phyloP scores from a whole-genome alignment of 2,113 vertebrate genomes.

The Gallinago media region DNA sequence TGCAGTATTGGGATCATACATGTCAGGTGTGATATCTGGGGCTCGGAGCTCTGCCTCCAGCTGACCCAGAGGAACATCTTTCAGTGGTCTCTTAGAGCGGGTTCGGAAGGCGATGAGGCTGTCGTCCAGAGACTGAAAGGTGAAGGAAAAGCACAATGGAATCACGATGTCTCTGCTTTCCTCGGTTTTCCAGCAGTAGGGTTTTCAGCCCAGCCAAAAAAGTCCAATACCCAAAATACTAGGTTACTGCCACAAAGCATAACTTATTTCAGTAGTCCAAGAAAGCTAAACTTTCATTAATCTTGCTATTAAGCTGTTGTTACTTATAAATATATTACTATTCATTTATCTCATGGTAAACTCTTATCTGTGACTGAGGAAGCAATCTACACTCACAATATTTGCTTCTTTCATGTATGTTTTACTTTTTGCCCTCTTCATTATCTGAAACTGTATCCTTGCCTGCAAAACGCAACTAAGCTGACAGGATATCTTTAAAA shows the following conservation, averaged over 20 bases:
- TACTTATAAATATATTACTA: not conserved
- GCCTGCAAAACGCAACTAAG: not conserved
- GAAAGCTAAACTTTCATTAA: rapidly evolving
- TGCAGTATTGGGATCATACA: constrained; percentile 86
- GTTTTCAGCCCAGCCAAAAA: not conserved
- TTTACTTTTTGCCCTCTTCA: not conserved
- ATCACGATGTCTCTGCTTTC: not conserved
- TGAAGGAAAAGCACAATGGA: not conserved
- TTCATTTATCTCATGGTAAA: not conserved
- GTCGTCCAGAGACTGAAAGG: constrained; percentile 67
- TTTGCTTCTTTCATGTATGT: rapidly evolving
- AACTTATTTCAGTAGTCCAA: rapidly evolving
- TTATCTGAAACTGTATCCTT: not conserved
- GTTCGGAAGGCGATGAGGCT: constrained; percentile 91
- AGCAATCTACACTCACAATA: not conserved
- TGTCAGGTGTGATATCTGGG: constrained; percentile 93
- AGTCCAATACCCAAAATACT: not conserved
- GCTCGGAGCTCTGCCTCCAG: constrained; percentile 92
- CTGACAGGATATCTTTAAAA: not conserved
- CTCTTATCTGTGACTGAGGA: not conserved
- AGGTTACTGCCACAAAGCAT: not conserved
- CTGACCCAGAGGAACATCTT: constrained; percentile 88
- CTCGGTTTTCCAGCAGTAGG: not conserved
- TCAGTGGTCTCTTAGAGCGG: constrained; percentile 88
- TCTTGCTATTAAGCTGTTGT: not conserved